Evolutionary conservation across 92 coral and sea anemone genomes (phyloP).

Genomic region (Pocillopora grandis): DNA sequence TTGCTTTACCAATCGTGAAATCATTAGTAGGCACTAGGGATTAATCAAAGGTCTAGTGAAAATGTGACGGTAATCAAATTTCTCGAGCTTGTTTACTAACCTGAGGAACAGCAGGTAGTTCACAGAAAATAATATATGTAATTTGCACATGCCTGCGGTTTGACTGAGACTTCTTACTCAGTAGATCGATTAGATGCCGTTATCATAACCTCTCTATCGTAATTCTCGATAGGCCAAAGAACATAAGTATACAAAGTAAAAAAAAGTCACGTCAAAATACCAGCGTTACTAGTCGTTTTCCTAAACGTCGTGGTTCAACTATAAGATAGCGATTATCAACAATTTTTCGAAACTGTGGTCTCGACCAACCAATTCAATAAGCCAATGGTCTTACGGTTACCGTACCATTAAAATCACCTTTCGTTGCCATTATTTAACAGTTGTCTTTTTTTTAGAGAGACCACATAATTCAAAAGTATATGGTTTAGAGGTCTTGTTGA

Average conservation of each 20-base stretch:
- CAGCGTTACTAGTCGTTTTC: too few relatives aligned
- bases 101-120: conserved; percentile 11
- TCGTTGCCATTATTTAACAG: neutral
- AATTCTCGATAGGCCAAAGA: neutral
- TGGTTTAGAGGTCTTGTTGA: neutral
- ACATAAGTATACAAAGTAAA: too few relatives aligned
- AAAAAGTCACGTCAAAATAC: too few relatives aligned
- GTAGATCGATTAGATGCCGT: neutral
- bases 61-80: neutral
- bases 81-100: neutral
- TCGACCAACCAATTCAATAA: neutral
- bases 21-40: too few relatives aligned
- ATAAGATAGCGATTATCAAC: neutral
- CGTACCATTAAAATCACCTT: neutral
- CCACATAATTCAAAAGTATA: neutral
- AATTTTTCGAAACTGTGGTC: neutral
- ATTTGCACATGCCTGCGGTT: neutral
- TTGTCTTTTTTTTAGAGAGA: neutral
- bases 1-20: too few relatives aligned
- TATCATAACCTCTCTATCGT: neutral
- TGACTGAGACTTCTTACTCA: neutral
- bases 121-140: neutral
- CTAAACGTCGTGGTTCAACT: too few relatives aligned
- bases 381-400: neutral
- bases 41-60: neutral